Evolutionary conservation across 2,113 vertebrate genomes (phyloP).

Genomic region (Poeciliopsis retropinna): DNA sequence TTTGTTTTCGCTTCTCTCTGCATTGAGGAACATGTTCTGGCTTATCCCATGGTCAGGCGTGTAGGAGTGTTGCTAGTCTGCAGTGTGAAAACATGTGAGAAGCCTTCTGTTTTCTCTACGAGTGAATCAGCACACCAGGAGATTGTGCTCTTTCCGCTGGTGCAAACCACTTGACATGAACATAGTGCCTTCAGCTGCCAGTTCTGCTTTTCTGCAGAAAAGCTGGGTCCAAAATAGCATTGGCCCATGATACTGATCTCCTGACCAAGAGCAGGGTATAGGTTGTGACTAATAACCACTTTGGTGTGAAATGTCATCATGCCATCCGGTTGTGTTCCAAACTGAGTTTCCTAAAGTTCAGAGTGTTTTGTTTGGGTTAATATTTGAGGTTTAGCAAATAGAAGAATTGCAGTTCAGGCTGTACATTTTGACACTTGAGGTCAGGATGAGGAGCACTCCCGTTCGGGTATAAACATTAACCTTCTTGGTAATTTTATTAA

Average conservation of each 20-base stretch:
- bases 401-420: background rate
- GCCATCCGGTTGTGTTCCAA: no score
- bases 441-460: no score
- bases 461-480: background rate
- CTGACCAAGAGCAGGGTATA: constrained; percentile 20
- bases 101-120: constrained; percentile 28
- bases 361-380: background rate
- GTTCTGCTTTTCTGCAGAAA: constrained; percentile 71
- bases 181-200: constrained; percentile 44
- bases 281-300: background rate
- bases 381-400: background rate
- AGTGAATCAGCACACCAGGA: constrained; percentile 51
- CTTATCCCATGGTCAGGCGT: constrained; percentile 14
- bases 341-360: background rate
- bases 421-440: background rate
- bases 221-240: constrained; percentile 43
- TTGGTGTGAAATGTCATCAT: background rate
- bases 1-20: constrained; percentile 7
- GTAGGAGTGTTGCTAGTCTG: constrained; percentile 3
- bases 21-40: constrained; percentile 14
- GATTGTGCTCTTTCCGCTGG: constrained; percentile 32
- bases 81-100: constrained; percentile 14
- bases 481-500: constrained; percentile 18
- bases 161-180: constrained; percentile 42
- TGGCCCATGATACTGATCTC: constrained; percentile 17